Evolutionary conservation across 2,888 invertebrate genomes (phyloP).

Genomic region (Micoletzkya japonica): DNA sequence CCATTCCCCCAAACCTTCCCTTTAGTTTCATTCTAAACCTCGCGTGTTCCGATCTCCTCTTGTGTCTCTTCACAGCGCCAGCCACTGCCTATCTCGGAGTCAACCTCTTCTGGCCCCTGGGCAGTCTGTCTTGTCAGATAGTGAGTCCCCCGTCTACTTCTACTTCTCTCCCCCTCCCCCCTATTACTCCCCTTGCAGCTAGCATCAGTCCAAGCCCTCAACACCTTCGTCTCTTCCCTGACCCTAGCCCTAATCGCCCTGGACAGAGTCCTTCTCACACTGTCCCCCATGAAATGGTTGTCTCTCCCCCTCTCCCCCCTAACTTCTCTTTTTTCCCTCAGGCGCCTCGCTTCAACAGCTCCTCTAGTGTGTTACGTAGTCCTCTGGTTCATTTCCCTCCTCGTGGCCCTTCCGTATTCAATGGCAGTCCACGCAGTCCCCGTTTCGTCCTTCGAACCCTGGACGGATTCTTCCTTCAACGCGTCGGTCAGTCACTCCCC

Average conservation of each 20-base stretch:
- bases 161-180: not conserved
- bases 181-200: slow-evolving; percentile 41
- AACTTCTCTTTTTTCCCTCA: slow-evolving; percentile 12
- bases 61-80: slow-evolving; percentile 60
- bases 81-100: slow-evolving; percentile 58
- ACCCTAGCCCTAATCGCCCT: slow-evolving; percentile 61
- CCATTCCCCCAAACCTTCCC: too few relatives aligned
- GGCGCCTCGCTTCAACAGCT: slow-evolving; percentile 58
- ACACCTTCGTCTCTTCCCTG: slow-evolving; percentile 62
- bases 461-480: slow-evolving; percentile 36
- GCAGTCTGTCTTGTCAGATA: slow-evolving; percentile 54
- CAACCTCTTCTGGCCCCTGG: slow-evolving; percentile 62
- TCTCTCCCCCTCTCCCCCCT: slow-evolving; percentile 1
- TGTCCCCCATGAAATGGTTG: slow-evolving; percentile 59
- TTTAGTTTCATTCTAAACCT: slow-evolving; percentile 61
- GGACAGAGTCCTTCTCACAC: slow-evolving; percentile 60
- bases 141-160: slow-evolving; percentile 32
- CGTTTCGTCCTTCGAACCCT: slow-evolving; percentile 52
- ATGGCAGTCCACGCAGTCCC: slow-evolving; percentile 55
- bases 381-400: slow-evolving; percentile 59
- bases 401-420: slow-evolving; percentile 59
- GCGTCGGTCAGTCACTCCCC: not conserved
- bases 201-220: slow-evolving; percentile 60
- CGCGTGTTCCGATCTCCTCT: slow-evolving; percentile 59
- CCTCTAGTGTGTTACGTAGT: slow-evolving; percentile 55